Evolutionary conservation across 64 coral and sea anemone genomes (phyloP).

Genomic region (Trachythela sp.): DNA sequence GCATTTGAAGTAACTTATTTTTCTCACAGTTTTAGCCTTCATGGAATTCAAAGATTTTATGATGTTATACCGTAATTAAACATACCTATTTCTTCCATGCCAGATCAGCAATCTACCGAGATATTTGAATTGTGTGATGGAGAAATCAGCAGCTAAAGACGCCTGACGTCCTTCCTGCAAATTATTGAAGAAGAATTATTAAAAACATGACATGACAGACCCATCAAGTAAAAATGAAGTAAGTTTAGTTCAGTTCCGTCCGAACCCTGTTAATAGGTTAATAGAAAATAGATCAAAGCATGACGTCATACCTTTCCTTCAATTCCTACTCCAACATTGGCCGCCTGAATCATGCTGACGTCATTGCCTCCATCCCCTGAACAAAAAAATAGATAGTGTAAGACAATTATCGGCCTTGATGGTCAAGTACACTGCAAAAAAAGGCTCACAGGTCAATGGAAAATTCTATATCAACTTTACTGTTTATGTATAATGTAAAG

Average conservation of each 20-base stretch:
- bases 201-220: neutral
- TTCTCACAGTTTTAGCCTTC: neutral
- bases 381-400: neutral
- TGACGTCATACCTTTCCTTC: constrained; percentile 74
- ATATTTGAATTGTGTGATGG: constrained; percentile 92
- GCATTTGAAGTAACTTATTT: neutral
- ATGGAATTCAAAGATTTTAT: neutral
- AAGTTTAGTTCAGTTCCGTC: too few relatives aligned
- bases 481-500: too few relatives aligned
- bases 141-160: constrained; percentile 92
- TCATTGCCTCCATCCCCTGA: constrained; percentile 97
- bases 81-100: constrained; percentile 93
- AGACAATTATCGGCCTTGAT: too few relatives aligned
- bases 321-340: constrained; percentile 85
- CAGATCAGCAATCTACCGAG: constrained; percentile 76
- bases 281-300: too few relatives aligned
- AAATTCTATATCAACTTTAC: too few relatives aligned
- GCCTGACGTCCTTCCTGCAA: constrained; percentile 87
- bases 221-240: neutral
- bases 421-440: too few relatives aligned
- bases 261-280: too few relatives aligned
- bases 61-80: neutral
- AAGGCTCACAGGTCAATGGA: too few relatives aligned
- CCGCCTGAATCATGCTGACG: constrained; percentile 99
- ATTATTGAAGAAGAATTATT: constrained; percentile 1